Base-by-base conservation (phyloP, 2,797 vertebrate genomes). In the Triplophysa bombifrons region DNA sequence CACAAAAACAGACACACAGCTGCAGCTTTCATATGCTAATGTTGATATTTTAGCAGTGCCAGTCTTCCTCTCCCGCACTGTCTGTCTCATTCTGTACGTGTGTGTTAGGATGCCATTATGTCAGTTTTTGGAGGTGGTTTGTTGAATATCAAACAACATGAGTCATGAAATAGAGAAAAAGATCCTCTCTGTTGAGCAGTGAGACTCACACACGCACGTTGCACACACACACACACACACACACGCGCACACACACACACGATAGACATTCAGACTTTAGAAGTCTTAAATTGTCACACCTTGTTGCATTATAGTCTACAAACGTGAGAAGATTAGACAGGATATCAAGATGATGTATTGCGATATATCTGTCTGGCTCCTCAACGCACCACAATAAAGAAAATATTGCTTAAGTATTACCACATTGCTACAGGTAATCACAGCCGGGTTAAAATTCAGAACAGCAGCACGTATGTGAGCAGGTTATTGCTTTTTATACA, bases 11-110 rank as follows among this genome's bases (percentile, higher is more conserved):
- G 60, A 84, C 82, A 75, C 77, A 72, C 78, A 38, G 67, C 63
- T 74, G 84, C 76, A 79, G 67, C 88, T 92, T 93, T 92, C 89
- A 93, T 92, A 91, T 93, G 89, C 87, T 89, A 92, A 93, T 92
- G 79, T 67, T 80, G 81, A 44, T 87, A 87, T 88, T 88, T 88
- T 82, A 76, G 61, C 85, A 76, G 82, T 90, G 89, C 88, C 84
- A 86, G 78, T 75, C 55, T 64, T 50, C 60, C 34, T 64, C 65
- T 74, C 70, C 56, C 19, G 20, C 82, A 66, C 74, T 78, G 68
- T 80, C 78, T 58, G 44, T 76, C 46, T 78, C 30, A 68, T 66
- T 58, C 76, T 80, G 64, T 71, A 80, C 80, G 41, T 79, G 72
- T 72, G 69, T 77, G 76, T 74, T 72, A 65, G 80, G 82, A 51